Conservation (phyloP, 2,888 invertebrate genomes). For the Brachypalpus laphriformis region DNA sequence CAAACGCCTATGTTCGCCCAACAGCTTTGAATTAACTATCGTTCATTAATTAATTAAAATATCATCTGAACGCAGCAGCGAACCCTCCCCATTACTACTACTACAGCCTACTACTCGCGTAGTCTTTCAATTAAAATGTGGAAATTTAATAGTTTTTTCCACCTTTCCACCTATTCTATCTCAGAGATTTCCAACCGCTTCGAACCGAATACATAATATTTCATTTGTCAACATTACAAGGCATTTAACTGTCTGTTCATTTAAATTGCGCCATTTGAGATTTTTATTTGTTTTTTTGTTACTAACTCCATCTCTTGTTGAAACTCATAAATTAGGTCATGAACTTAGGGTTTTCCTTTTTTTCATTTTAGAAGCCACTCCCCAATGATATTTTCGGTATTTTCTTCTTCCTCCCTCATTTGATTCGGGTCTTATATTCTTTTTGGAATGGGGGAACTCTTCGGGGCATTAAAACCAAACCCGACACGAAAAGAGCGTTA, state of each 20-base stretch:
- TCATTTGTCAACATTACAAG: conserved; percentile 67
- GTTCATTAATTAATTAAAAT: conserved; percentile 64
- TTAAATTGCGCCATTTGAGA: conserved; percentile 60
- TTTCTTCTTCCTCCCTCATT: conserved; percentile 7
- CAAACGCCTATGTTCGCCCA: conserved; percentile 57
- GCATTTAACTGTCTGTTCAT: conserved; percentile 57
- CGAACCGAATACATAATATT: background rate
- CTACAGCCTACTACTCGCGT: too few relatives aligned
- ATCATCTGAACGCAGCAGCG: conserved; percentile 38
- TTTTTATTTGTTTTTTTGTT: conserved; percentile 24
- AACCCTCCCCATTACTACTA: conserved; percentile 1
- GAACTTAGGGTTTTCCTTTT: conserved; percentile 24
- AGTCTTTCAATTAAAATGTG: background rate
- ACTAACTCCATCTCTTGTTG: conserved; percentile 14
- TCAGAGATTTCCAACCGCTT: conserved; percentile 11
- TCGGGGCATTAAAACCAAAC: conserved; percentile 22
- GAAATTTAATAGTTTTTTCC: conserved; percentile 40
- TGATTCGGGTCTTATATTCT: background rate
- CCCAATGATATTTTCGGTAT: conserved; percentile 10
- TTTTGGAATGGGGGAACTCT: conserved; percentile 11
- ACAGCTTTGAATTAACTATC: conserved; percentile 60
- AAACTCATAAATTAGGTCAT: conserved; percentile 48
- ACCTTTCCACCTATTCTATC: conserved; percentile 23
- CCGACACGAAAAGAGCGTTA: conserved; percentile 62
- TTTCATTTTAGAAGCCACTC: conserved; percentile 26